Percentiles rank a stretch among this genome's conserved stretches.
Evolutionary conservation across 1,140 invertebrate genomes (phyloP).

Genomic region (Neelides sp.): DNA sequence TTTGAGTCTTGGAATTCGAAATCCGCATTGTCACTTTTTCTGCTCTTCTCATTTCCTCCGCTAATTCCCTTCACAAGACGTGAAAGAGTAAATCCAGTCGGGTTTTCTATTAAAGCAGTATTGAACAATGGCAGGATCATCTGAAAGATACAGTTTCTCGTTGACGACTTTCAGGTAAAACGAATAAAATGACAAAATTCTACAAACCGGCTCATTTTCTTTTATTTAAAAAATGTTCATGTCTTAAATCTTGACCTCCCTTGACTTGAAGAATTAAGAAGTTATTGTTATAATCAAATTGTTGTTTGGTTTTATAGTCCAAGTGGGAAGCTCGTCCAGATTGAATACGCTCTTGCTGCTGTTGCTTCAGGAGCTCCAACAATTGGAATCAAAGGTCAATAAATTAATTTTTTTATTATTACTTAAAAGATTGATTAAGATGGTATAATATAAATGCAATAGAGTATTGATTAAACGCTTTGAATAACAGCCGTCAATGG

Average conservation of each 20-base stretch:
- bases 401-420: slow-evolving; percentile 9
- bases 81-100: too few relatives aligned
- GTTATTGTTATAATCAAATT: too few relatives aligned
- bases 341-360: slow-evolving; percentile 98
- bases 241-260: too few relatives aligned
- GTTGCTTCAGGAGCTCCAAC: slow-evolving; percentile 97
- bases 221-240: too few relatives aligned
- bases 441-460: not conserved
- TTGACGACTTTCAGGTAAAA: slow-evolving; percentile 98
- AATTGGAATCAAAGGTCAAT: slow-evolving; percentile 88
- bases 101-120: too few relatives aligned
- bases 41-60: too few relatives aligned
- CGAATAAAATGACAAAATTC: slow-evolving; percentile 35
- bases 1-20: too few relatives aligned
- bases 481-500: slow-evolving; percentile 78
- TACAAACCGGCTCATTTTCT: not conserved
- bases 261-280: too few relatives aligned
- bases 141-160: slow-evolving; percentile 95
- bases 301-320: slow-evolving; percentile 55
- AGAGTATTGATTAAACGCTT: too few relatives aligned
- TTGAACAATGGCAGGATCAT: slow-evolving; percentile 39
- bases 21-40: too few relatives aligned
- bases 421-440: slow-evolving; percentile 16
- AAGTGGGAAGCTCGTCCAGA: slow-evolving; percentile 97
- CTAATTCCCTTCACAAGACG: too few relatives aligned